Base-by-base conservation (phyloP, 2,113 vertebrate species). In the Ceyx cyanopectus region DNA sequence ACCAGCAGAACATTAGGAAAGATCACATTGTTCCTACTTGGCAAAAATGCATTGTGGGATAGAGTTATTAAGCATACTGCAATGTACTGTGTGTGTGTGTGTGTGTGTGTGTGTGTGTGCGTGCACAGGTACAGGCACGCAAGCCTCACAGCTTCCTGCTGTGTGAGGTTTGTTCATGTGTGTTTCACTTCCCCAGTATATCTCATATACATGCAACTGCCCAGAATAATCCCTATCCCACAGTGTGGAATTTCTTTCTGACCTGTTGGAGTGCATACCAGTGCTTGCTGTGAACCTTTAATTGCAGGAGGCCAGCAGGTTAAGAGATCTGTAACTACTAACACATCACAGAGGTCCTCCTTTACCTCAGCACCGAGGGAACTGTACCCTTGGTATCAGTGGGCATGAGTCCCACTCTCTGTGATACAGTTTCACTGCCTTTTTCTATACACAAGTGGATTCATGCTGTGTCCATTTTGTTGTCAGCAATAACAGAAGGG, bases 1-100 rank as follows among this genome's bases (percentile, higher is more conserved):
- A 97, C 87, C 85, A 95, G 91, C 75, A 93, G 87, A 95, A 96
- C 53, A 56, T 89, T 87, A 95, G 87, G 91, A 96, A 95, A 96
- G 90, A 84, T 95, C 89, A 88, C 8, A 0, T 93, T 89, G 85
- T 79, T 96, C 74, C 93, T 96, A 95, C 87, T 93, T 94, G 88
- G 91, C 93, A 91, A 97, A 95, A 96, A 95, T n/a, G 58, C 32
- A 10, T 73, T 61, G 84, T 94, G 88, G 84, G 85, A 95, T 72
- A 93, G 91, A 92, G 77, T 85, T 61, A 73, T 85, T 85, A 89
- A 73, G 69, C 24, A 1, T 86, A 78, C 78, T 79, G 88, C 70
- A 87, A 83, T 54, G 88, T 92, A 92, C 65, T 12, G 3, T 80
- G 72, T 56, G 16, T 43, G 53, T 73, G 20, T 56, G 16, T n/a